Conservation (phyloP, 1,140 invertebrate species). For the Rhagoletis pomonella region DNA sequence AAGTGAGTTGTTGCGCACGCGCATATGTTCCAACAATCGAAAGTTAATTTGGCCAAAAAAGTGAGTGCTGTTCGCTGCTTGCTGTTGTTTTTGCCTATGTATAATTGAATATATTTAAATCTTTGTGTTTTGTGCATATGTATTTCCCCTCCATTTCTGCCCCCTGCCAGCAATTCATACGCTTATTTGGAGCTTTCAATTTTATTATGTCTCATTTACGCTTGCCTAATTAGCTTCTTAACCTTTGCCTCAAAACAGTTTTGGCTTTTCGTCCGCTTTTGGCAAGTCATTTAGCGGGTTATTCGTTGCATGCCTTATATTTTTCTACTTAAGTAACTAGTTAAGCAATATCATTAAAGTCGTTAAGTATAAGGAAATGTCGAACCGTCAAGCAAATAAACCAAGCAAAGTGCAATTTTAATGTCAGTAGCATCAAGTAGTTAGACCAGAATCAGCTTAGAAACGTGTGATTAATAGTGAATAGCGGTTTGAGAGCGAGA, state of each 20-base stretch:
- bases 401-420: no score
- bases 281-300: neutral
- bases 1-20: constrained; percentile 12
- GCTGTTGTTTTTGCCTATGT: no score
- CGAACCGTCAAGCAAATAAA: no score
- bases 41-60: constrained; percentile 30
- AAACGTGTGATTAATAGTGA: no score
- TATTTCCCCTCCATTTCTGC: neutral
- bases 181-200: neutral
- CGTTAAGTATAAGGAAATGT: no score
- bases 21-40: constrained; percentile 19
- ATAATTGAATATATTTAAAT: no score
- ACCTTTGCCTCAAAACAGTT: neutral
- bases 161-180: neutral
- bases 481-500: no score
- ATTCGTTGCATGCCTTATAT: neutral
- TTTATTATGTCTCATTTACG: neutral
- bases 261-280: neutral
- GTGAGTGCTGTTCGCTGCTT: no score
- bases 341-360: no score
- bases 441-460: no score
- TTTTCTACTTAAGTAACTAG: neutral
- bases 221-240: neutral
- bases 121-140: neutral
- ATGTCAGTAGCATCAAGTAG: no score